These are phyloP conservation scores for Ctenopoma multispine DNA, from an alignment of 2,797 vertebrate species.

Conservation along the genomic window DNA sequence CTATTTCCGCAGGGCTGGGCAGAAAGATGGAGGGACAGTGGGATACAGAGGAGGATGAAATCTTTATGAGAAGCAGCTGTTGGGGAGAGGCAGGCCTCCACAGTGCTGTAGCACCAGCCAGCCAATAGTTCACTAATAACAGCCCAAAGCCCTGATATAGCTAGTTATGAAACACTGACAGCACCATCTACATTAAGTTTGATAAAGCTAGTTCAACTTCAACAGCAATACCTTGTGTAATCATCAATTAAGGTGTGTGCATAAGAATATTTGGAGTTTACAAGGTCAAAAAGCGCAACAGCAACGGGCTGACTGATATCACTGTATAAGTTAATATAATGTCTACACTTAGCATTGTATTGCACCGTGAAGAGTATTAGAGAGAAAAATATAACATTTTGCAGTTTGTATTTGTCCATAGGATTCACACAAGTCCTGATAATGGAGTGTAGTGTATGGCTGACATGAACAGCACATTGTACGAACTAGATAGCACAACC, in stretches of 20 bases:
- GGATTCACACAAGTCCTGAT: too few relatives aligned
- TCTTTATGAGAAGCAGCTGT: conserved; percentile 88
- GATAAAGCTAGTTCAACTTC: conserved; percentile 23
- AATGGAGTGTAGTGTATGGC: too few relatives aligned
- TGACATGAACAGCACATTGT: too few relatives aligned
- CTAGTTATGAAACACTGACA: conserved; percentile 41
- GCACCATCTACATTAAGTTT: conserved; percentile 26
- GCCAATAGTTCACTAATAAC: conserved; percentile 60
- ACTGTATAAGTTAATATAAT: neutral
- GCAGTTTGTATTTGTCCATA: too few relatives aligned
- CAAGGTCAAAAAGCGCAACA: neutral
- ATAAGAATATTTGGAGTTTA: conserved; percentile 3
- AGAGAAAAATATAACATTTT: too few relatives aligned
- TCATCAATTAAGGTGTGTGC: conserved; percentile 9
- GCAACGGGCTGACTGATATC: neutral
- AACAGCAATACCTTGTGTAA: neutral
- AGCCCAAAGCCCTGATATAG: conserved; percentile 42
- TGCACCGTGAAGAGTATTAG: neutral
- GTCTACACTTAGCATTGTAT: neutral
- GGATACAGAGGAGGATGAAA: conserved; percentile 65
- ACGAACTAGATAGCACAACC: too few relatives aligned
- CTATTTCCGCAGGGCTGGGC: neutral
- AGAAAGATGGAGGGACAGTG: conserved; percentile 20
- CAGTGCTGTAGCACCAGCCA: conserved; percentile 39
- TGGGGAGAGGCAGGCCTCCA: conserved; percentile 60